Evolutionary conservation across 2,888 invertebrate genomes (phyloP).

Genomic region (Lasioglossum morio): DNA sequence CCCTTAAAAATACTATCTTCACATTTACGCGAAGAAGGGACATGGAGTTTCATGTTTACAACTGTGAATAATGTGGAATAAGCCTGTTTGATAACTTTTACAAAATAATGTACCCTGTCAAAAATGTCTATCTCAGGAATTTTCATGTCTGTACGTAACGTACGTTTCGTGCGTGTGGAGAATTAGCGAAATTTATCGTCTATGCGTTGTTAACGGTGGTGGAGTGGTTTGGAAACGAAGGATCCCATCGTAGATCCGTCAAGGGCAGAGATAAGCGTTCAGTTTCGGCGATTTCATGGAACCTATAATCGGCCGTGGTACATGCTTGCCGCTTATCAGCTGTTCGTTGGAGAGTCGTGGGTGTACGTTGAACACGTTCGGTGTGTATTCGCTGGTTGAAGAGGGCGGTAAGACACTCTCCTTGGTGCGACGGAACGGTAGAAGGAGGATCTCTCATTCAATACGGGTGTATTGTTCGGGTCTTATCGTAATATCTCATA

Average conservation of each 20-base stretch:
- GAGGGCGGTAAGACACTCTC: constrained; percentile 74
- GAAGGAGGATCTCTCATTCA: constrained; percentile 80
- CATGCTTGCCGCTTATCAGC: constrained; percentile 58
- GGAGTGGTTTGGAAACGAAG: not conserved
- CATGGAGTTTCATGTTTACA: too few species aligned
- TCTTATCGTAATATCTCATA: constrained; percentile 85
- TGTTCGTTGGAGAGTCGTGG: constrained; percentile 27
- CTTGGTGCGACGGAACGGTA: constrained; percentile 62
- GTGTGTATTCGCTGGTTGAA: constrained; percentile 55
- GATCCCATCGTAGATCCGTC: constrained; percentile 22
- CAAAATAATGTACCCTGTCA: too few species aligned
- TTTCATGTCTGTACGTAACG: not conserved
- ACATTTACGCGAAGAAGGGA: not conserved
- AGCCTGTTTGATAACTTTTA: too few species aligned
- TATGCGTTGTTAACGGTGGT: not conserved
- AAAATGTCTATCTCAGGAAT: too few species aligned
- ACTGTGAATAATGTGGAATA: too few species aligned
- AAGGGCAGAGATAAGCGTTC: constrained; percentile 41
- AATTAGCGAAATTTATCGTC: not conserved
- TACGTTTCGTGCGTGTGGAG: not conserved
- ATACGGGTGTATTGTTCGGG: constrained; percentile 84
- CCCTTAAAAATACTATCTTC: not conserved
- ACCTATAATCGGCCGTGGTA: constrained; percentile 60
- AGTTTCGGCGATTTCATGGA: constrained; percentile 50
- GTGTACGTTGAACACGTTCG: constrained; percentile 55